phyloP scores from a whole-genome alignment of 2,888 invertebrate genomes.

The Spilosoma lubricipeda region DNA sequence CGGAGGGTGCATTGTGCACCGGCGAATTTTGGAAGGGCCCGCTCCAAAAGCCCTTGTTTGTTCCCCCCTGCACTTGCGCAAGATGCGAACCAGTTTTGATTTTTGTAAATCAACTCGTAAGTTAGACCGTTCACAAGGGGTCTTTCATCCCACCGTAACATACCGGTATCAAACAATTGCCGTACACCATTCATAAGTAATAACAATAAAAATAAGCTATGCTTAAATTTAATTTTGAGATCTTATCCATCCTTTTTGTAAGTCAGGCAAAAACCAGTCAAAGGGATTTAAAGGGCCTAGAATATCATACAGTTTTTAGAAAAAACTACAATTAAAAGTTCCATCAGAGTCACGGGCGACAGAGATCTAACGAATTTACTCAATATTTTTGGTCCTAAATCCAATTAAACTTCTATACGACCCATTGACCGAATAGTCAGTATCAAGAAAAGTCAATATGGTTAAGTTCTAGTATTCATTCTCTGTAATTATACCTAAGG shows the following conservation, averaged over 20 bases:
- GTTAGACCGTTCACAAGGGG: constrained; percentile 71
- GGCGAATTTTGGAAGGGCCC: constrained; percentile 85
- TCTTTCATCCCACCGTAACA: constrained; percentile 67
- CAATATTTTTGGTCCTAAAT: not conserved
- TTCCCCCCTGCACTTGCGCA: constrained; percentile 84
- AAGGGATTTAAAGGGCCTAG: not conserved
- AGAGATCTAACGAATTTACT: not conserved
- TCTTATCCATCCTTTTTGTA: constrained; percentile 38
- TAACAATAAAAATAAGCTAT: constrained; percentile 38
- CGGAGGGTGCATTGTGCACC: constrained; percentile 86
- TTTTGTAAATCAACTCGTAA: constrained; percentile 76
- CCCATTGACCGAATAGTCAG: not conserved
- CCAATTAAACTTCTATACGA: not conserved
- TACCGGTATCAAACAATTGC: constrained; percentile 57
- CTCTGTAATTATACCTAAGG: not conserved
- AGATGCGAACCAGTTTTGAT: constrained; percentile 86
- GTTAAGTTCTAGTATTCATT: not conserved
- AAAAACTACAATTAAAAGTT: not conserved
- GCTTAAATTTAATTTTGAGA: constrained; percentile 45
- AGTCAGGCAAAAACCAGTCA: constrained; percentile 16
- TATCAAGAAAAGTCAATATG: not conserved
- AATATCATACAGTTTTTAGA: not conserved
- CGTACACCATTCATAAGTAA: constrained; percentile 33
- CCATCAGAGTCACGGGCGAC: not conserved
- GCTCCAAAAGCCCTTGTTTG: constrained; percentile 80